Conservation (phyloP, 1,140 invertebrate genomes). For the Zaprionus capensis region DNA sequence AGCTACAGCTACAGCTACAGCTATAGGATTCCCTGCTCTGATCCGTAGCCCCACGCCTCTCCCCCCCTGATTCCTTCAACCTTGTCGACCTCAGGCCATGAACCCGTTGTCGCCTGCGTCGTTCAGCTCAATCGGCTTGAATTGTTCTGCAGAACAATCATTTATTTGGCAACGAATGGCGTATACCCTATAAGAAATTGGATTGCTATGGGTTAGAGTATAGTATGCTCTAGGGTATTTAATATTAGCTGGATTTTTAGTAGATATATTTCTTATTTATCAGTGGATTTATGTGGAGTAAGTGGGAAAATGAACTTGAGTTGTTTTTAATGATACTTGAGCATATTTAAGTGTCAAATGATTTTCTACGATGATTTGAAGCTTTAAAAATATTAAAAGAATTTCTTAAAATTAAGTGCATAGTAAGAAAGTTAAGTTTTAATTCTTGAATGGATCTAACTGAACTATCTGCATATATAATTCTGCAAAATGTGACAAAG, state of each 20-base stretch:
- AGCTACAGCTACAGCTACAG: slow-evolving; percentile 7
- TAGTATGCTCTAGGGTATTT: background rate
- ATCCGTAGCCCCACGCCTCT: background rate
- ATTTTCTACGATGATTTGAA: no score
- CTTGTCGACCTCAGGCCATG: slow-evolving; percentile 1
- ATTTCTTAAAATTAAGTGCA: background rate
- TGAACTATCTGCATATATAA: background rate
- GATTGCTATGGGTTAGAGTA: background rate
- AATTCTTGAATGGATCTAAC: rapidly evolving
- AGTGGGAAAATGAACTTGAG: no score
- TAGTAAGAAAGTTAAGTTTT: background rate
- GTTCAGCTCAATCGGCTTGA: slow-evolving; percentile 3
- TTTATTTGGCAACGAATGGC: background rate
- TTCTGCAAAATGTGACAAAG: background rate
- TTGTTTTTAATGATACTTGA: no score
- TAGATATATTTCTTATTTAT: no score
- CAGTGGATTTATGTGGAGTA: no score
- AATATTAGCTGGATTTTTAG: background rate
- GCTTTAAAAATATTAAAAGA: background rate
- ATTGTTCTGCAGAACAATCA: background rate
- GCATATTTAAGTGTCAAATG: no score
- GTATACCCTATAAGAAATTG: background rate
- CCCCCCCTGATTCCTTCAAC: background rate
- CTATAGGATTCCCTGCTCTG: background rate
- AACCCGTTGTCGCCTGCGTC: background rate